These are phyloP conservation scores for Blastobasis adustella DNA, from an alignment of 2,888 invertebrate genomes.

Conservation along the genomic window DNA sequence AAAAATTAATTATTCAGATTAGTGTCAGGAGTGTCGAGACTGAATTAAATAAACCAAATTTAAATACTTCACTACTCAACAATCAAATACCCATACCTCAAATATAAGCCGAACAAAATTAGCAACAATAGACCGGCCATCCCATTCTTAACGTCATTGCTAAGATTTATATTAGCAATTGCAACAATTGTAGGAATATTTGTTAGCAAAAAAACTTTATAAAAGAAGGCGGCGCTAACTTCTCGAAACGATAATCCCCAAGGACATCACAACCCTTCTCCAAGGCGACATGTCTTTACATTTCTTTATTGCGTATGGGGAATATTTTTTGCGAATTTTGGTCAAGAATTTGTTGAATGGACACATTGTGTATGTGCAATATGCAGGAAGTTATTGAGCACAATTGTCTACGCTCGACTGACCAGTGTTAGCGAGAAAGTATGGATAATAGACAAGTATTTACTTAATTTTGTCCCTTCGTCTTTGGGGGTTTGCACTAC, in stretches of 20 bases:
- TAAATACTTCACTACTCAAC: too few species aligned
- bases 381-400: slow-evolving; percentile 57
- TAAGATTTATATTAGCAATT: slow-evolving; percentile 27
- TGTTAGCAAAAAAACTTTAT: slow-evolving; percentile 13
- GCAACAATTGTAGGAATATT: slow-evolving; percentile 26
- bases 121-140: too few species aligned
- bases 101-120: too few species aligned
- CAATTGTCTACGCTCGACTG: slow-evolving; percentile 51
- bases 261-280: slow-evolving; percentile 48
- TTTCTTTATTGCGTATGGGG: slow-evolving; percentile 7
- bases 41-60: too few species aligned
- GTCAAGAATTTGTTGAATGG: slow-evolving; percentile 39
- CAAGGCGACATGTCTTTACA: slow-evolving; percentile 11
- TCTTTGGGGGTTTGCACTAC: too few species aligned
- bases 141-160: slow-evolving; percentile 10
- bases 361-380: slow-evolving; percentile 48
- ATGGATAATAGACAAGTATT: too few species aligned
- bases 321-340: slow-evolving; percentile 31
- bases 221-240: slow-evolving; percentile 53
- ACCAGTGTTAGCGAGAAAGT: slow-evolving; percentile 13
- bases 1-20: too few species aligned
- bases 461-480: too few species aligned
- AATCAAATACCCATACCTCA: too few species aligned
- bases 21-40: too few species aligned
- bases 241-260: slow-evolving; percentile 49